Conservation (phyloP, 2,888 invertebrate species). For the Geotrupes spiniger region DNA sequence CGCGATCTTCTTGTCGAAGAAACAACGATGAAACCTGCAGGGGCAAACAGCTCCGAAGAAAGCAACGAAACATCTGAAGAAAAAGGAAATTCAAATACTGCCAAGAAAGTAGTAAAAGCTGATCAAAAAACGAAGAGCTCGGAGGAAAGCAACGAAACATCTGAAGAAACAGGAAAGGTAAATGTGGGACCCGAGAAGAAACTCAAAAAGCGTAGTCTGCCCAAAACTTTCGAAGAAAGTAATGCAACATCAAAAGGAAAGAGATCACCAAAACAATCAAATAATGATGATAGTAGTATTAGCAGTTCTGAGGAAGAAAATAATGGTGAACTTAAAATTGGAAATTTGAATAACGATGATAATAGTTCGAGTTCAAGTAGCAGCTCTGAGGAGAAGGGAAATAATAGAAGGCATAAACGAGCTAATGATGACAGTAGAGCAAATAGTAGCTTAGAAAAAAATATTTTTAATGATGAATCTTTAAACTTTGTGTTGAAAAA, state of each 20-base stretch:
- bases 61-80: slow-evolving; percentile 16
- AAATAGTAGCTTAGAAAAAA: slow-evolving; percentile 9
- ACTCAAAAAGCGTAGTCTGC: not conserved
- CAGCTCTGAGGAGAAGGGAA: slow-evolving; percentile 1
- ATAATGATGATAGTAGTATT: slow-evolving; percentile 1
- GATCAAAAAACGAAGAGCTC: slow-evolving; percentile 6
- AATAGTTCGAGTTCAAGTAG: not conserved
- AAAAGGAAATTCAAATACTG: slow-evolving; percentile 7
- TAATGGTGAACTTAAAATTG: not conserved
- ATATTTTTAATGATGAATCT: slow-evolving; percentile 1
- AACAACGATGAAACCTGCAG: too few species aligned
- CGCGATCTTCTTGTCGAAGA: too few species aligned
- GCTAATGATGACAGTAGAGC: slow-evolving; percentile 6
- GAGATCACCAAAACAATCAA: not conserved
- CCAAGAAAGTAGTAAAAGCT: slow-evolving; percentile 3
- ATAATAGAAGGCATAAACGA: not conserved
- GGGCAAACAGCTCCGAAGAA: not conserved
- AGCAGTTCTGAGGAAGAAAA: slow-evolving; percentile 17
- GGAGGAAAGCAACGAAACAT: slow-evolving; percentile 15
- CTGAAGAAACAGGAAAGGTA: slow-evolving; percentile 15
- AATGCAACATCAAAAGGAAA: not conserved
- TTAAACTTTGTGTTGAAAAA: not conserved
- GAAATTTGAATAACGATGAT: not conserved
- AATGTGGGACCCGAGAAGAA: not conserved
- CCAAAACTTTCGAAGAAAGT: slow-evolving; percentile 13